Base-by-base conservation (phyloP, 1,140 invertebrate species). In the Cepaea nemoralis region DNA sequence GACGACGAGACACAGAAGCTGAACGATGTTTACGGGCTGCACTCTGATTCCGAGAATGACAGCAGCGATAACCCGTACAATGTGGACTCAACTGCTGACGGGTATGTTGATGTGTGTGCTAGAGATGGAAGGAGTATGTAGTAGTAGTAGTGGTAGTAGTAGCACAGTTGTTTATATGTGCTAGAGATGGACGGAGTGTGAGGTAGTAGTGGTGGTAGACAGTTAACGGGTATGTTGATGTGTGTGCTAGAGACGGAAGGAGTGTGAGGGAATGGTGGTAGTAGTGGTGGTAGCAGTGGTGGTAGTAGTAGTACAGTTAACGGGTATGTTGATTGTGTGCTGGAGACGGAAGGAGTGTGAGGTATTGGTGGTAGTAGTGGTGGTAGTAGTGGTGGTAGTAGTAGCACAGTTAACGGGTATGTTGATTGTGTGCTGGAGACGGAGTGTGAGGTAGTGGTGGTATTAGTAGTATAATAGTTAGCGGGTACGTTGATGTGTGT, bases 11-110 rank as follows among this genome's bases (percentile, higher is more conserved):
- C 16, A 31, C 59, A 74, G 42, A 74, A 33, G 33, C 37, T 74
- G 31, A 74, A 24, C 31, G 35, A 73, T 42, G 71, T 74, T 2
- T 74, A 74, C 71, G 71, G 71, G 1, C 71, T 74, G 40, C 39
- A 74, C 42, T 45, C 39, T 8, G 71, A 74, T 35, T 74, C 71
- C 16, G 71, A 74, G 39, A 50, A 40, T 16, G 71, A 74, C 71
- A 74, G 71, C 71, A 74, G 71, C 24, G 71, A 74, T 35, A 45
- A 48, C 42, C 71, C 71, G 2, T 74, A 74, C 71, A 70, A 70
- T 70, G 71, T 74, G 71, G 71, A 74, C 71, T 42, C 71, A 1
- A 24, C 71, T 33, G 27, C 33, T 3, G 71, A 74, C 5, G 71
- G 71, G 71, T 74, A 74, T 6, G 71, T 74, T 45, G 6, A 10